Evolutionary conservation across 2,888 invertebrate species (phyloP), one percentile per base, ranked within the genome.

Genomic region (Sclerodermus sp.): DNA sequence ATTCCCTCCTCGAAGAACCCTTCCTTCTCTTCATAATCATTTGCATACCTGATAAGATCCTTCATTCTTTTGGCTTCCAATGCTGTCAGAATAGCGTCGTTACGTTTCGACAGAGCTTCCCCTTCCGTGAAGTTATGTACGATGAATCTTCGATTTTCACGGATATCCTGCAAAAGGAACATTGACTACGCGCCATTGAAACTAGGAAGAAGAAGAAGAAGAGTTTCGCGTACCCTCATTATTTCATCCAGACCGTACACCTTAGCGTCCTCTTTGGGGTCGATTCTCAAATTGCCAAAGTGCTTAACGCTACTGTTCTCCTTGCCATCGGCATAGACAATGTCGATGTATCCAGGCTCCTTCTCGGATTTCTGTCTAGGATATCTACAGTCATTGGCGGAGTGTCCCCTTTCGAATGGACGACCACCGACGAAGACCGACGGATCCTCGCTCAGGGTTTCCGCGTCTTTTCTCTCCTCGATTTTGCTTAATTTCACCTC

Each of bases 1-100:
- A 77, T 73, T 34, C 74, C 76, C 49, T 77, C 68, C 47, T 77
- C 77, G 57, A 68, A 77, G 49, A 68, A 77, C 3, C 77, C 77
- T 16, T 76, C 61, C 41, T 64, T 60, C 50, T 77, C 77, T 46
- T 76, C 73, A 49, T 68, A 71, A 18, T 69, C 62, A 42, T 60
- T 68, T 29, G 77, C 77, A 63, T 77, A 77, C 43, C 77, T 67
- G 5, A 62, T 44, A 14, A 75, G 48, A 47, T 73, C 71, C 41
- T 68, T 60, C 43, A 76, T 63, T 34, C 62, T 63, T 37, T 60
- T 66, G 0, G 70, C 55, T 29, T 74, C 68, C 8, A 57, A 47
- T 2, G 70, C 71, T 0, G 62, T 57, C 43, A 64, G 62, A 1
- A 64, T 49, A 1, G 58, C 63, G 40, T 77, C 70, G 60, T 76